A percentile compares a stretch with the other conserved stretches of the same genome.
Evolutionary conservation across 1,140 invertebrate species (phyloP).

Genomic region (Drosophila bifasciata): DNA sequence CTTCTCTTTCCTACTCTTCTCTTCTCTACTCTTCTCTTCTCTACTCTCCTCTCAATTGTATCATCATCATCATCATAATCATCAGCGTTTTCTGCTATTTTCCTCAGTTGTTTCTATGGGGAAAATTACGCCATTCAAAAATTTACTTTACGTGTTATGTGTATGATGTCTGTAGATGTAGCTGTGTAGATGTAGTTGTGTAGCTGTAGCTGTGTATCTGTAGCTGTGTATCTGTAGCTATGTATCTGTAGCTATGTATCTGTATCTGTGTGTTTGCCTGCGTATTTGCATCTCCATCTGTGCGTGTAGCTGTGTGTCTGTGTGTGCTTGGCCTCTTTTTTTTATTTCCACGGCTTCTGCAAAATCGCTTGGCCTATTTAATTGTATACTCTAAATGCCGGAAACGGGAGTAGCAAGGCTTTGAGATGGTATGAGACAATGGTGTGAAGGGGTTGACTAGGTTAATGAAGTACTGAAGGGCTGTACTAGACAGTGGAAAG

Average conservation of each 20-base stretch:
- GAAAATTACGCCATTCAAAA: conserved; percentile 75
- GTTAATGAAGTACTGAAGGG: too few species aligned
- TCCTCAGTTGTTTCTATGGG: conserved; percentile 41
- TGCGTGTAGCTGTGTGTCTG: conserved; percentile 21
- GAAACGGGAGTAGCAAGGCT: not conserved
- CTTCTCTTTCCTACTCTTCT: too few species aligned
- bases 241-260: conserved; percentile 22
- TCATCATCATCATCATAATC: conserved; percentile 16
- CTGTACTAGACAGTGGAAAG: too few species aligned
- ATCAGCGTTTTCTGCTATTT: conserved; percentile 1
- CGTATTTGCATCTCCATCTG: too few species aligned
- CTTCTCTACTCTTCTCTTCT: too few species aligned
- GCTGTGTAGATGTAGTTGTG: too few species aligned
- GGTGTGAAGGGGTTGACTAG: too few species aligned
- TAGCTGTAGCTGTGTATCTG: too few species aligned
- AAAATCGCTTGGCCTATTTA: conserved; percentile 58
- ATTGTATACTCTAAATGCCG: conserved; percentile 36
- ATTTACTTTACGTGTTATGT: conserved; percentile 61
- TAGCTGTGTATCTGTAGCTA: not conserved
- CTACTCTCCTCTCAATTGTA: conserved; percentile 8
- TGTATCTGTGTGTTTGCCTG: not conserved
- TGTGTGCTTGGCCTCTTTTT: conserved; percentile 15
- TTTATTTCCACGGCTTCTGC: conserved; percentile 27
- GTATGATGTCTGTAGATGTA: conserved; percentile 23
- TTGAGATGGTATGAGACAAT: not conserved